Base-by-base conservation (phyloP, 2,113 vertebrate genomes). In the Emydura subglobosa region DNA sequence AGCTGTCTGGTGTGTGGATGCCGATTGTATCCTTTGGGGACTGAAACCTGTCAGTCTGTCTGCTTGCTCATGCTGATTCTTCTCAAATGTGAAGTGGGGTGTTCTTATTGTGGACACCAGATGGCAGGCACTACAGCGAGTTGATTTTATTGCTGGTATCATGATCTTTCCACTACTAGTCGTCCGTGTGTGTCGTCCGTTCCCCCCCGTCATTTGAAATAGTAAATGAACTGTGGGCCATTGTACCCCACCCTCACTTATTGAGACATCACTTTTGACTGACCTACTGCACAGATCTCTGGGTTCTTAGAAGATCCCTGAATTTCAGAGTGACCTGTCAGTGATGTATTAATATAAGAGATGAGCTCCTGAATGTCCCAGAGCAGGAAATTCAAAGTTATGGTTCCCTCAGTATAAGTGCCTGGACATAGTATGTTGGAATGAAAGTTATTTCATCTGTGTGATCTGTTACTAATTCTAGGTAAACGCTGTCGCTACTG, bases 1-100 rank as follows among this genome's bases (percentile, higher is more conserved):
- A 93, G 99, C 99, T 0, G 99, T 99, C 50, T 99, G 99, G 99
- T 99, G 99, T 59, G 99, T 99, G 49, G 99, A 99, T 31, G 99
- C 99, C 0, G 99, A 99, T 89, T 99, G 99, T 99, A 99, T 99
- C 99, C 99, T 99, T 98, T 90, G 83, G 44, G 12, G 2, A 3
- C 3, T 0, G 25, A 16, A 88, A 65, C 47, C 44, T 0, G 39
- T 47, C 47, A 47, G 47, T 44, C 68, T 27, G 5, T n/a, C 51
- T 21, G 14, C n/a, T 9, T 13, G 0, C n/a, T 0, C 5, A 1
- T 21, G 47, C 10, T 65, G 39, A 17, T 12, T 27, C 14, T 47
- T 57, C 50, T 51, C 79, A 42, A 7, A 10, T 31, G 31, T 47
- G 87, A 81, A 44, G 82, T 55, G 22, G 5, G 4, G 1, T 7